Evolutionary conservation across 2,797 vertebrate genomes (phyloP).

Genomic region (Novumbra hubbsi): DNA sequence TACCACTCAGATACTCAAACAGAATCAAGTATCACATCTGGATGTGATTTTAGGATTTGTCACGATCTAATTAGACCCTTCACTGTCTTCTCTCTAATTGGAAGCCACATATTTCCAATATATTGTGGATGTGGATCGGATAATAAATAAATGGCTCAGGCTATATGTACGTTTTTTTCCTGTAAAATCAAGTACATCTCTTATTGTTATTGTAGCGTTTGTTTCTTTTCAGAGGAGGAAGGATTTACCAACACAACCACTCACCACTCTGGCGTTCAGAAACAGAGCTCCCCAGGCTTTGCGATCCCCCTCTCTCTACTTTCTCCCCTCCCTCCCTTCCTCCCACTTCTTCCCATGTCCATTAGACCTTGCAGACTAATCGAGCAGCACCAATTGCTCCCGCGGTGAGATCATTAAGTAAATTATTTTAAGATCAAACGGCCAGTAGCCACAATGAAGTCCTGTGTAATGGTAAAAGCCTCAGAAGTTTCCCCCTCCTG

Average conservation of each 20-base stretch:
- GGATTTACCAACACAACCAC: background rate
- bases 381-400: slow-evolving; percentile 96
- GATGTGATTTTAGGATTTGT: background rate
- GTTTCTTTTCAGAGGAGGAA: background rate
- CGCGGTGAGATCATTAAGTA: slow-evolving; percentile 99
- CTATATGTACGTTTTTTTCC: background rate
- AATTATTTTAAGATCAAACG: slow-evolving; percentile 99
- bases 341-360: slow-evolving; percentile 87
- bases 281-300: slow-evolving; percentile 62
- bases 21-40: background rate
- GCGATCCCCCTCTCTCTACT: slow-evolving; percentile 39
- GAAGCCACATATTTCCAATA: slow-evolving; percentile 2
- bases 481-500: slow-evolving; percentile 82
- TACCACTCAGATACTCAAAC: too few relatives aligned
- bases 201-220: too few relatives aligned
- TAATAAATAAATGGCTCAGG: background rate
- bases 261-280: slow-evolving; percentile 45
- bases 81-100: background rate
- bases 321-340: slow-evolving; percentile 39
- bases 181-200: background rate
- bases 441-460: slow-evolving; percentile 96
- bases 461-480: slow-evolving; percentile 97
- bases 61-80: background rate
- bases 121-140: background rate
- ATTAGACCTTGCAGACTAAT: slow-evolving; percentile 99